Evolutionary conservation across 2,888 invertebrate genomes (phyloP), one percentile per base, ranked within the genome.

Genomic region (Mesopsocus fuscifrons): DNA sequence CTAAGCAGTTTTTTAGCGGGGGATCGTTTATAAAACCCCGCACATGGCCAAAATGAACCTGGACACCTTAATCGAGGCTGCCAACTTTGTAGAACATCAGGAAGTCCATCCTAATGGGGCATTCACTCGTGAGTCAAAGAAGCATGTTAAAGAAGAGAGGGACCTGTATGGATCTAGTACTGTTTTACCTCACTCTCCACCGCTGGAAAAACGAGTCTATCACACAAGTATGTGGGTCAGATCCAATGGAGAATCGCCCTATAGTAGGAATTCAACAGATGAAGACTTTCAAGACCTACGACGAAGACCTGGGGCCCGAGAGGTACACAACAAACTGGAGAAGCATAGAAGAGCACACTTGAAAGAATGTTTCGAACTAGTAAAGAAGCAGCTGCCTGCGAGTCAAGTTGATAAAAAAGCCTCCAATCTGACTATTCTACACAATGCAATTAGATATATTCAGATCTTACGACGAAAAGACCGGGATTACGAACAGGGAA

Each of bases 321-420:
- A 92, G 60, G 89, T 91, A 23, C 94, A 94, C 66, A 94, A 94
- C 62, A 92, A 91, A 60, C 63, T 92, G 58, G 94, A 94, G 66
- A 94, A 94, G 64, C 88, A 92, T 66, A 73, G 94, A 17, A 69
- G 94, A 32, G 92, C 92, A 1, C 92, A 92, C 60, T 71, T 94
- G 44, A 85, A 92, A 60, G 87, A 89, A 63, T 92, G 92, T 64
- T 94, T 94, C 62, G 91, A 92, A 56, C 64, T 78, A 43, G 69
- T 94, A 52, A 89, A 89, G 60, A 74, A 76, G 52, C 85, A 88
- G 61, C 67, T 94, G 49, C 88, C 87, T 1, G 56, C 55, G 41
- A 65, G 75, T 31, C 73, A 76, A 44, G 87, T 87, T 54, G 88
- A 88, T 56, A 88, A 91, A 65, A 91, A 92, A 63, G 84, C 87